These are phyloP conservation scores for Drosophila bifasciata DNA, from an alignment of 1,140 invertebrate species.

Conservation along the genomic window DNA sequence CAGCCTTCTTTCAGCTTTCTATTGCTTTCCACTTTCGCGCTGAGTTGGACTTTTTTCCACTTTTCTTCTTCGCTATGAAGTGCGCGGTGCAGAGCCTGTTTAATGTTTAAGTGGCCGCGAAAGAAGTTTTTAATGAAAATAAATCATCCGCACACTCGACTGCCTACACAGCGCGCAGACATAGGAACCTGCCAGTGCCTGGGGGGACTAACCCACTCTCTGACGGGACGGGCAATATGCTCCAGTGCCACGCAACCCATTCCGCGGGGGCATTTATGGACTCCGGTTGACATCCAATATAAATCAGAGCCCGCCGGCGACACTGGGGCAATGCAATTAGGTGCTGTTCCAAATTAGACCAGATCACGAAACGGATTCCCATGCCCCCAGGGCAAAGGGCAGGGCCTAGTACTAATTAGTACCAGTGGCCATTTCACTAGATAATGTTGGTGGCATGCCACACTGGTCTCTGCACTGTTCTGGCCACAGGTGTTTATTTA, in stretches of 20 bases:
- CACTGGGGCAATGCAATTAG: slow-evolving; percentile 41
- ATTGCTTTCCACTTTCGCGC: slow-evolving; percentile 21
- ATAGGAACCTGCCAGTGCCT: slow-evolving; percentile 9
- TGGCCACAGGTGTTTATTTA: slow-evolving; percentile 54
- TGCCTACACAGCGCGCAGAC: slow-evolving; percentile 37
- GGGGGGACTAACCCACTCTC: slow-evolving; percentile 5
- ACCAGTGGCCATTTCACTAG: slow-evolving; percentile 1
- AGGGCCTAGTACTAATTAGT: slow-evolving; percentile 4
- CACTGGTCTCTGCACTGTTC: too few species aligned
- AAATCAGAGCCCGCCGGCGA: slow-evolving; percentile 37
- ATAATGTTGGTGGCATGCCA: slow-evolving; percentile 20
- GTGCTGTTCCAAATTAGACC: slow-evolving; percentile 29
- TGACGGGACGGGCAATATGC: slow-evolving; percentile 22
- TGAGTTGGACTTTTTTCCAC: slow-evolving; percentile 32
- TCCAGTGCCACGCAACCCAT: slow-evolving; percentile 47
- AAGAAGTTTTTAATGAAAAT: slow-evolving; percentile 74
- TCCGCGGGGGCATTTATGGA: slow-evolving; percentile 57
- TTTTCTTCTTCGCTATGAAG: slow-evolving; percentile 40
- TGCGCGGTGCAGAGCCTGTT: slow-evolving; percentile 31
- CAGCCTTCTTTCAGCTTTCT: slow-evolving; percentile 21
- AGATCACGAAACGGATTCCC: slow-evolving; percentile 37
- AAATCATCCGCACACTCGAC: slow-evolving; percentile 70
- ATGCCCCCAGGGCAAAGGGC: not conserved
- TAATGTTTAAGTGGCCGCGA: slow-evolving; percentile 57
- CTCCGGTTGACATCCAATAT: slow-evolving; percentile 56